These are phyloP conservation scores for Mirza zaza DNA, from an alignment of 2,113 vertebrate genomes.

Conservation along the genomic window DNA sequence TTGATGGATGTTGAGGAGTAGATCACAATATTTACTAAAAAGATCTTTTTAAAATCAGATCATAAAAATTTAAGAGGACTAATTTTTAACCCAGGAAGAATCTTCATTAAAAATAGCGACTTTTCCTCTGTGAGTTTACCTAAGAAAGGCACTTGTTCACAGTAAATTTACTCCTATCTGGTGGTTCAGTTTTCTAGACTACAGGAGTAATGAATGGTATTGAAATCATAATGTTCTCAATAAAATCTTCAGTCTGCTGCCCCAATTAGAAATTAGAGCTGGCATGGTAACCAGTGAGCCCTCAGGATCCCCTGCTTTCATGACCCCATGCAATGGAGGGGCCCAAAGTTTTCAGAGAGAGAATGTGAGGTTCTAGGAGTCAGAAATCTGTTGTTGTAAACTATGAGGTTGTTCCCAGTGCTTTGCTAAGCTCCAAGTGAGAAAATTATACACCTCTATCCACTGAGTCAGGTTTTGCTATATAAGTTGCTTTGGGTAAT, in stretches of 20 bases:
- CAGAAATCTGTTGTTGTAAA: background rate
- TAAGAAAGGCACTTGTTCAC: background rate
- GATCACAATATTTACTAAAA: background rate
- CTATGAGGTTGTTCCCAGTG: background rate
- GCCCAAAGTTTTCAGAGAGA: background rate
- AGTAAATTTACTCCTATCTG: background rate
- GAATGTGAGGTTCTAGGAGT: background rate
- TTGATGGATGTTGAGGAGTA: background rate
- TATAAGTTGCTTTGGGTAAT: background rate
- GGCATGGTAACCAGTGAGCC: background rate
- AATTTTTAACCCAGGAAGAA: background rate
- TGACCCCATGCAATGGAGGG: background rate
- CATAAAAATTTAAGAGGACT: background rate
- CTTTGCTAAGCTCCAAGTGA: background rate
- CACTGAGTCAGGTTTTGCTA: background rate
- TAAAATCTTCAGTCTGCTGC: background rate
- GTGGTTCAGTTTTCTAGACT: background rate
- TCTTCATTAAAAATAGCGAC: background rate
- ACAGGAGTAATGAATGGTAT: background rate
- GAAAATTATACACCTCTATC: background rate
- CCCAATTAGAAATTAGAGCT: background rate
- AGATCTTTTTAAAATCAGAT: background rate
- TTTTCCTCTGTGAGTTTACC: background rate
- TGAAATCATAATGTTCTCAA: background rate
- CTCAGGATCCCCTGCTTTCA: background rate